A percentile compares a stretch with the other conserved stretches of the same genome.
Evolutionary conservation across 1,140 invertebrate species (phyloP).

Genomic region (Neodiprion virginianus): DNA sequence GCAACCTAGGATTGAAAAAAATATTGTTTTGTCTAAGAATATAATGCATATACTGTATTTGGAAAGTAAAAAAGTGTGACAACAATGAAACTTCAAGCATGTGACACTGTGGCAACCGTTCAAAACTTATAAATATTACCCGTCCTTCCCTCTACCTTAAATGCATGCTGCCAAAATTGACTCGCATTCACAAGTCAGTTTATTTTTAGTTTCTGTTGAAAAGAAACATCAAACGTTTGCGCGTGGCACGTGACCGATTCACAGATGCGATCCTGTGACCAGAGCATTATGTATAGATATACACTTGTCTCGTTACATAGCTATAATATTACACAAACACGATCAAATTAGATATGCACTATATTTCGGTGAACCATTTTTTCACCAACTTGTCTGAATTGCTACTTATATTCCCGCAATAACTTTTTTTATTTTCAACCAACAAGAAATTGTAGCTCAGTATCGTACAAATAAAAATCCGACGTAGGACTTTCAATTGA

Average conservation of each 20-base stretch:
- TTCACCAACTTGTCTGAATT: neutral
- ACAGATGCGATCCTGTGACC: neutral
- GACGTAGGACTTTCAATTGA: neutral
- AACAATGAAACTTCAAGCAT: conserved; percentile 7
- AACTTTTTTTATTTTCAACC: no score
- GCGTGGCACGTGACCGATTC: neutral
- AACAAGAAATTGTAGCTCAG: no score
- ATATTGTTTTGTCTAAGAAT: no score
- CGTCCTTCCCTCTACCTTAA: neutral
- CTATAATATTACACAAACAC: neutral
- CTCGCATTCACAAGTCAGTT: conserved; percentile 18
- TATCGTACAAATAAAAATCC: no score
- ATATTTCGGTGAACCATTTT: conserved; percentile 11
- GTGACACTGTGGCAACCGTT: conserved; percentile 28
- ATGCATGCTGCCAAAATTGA: conserved; percentile 26
- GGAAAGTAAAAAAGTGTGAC: neutral
- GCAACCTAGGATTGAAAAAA: no score
- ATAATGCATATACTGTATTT: neutral
- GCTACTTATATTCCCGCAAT: no score
- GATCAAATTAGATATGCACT: neutral
- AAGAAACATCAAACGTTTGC: neutral
- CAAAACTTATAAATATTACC: conserved; percentile 25
- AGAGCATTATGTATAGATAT: neutral
- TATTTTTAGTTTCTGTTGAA: conserved; percentile 16
- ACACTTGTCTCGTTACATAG: neutral